These are phyloP conservation scores for Alligator mississippiensis DNA, from an alignment of 2,113 vertebrate genomes.

Conservation along the genomic window DNA sequence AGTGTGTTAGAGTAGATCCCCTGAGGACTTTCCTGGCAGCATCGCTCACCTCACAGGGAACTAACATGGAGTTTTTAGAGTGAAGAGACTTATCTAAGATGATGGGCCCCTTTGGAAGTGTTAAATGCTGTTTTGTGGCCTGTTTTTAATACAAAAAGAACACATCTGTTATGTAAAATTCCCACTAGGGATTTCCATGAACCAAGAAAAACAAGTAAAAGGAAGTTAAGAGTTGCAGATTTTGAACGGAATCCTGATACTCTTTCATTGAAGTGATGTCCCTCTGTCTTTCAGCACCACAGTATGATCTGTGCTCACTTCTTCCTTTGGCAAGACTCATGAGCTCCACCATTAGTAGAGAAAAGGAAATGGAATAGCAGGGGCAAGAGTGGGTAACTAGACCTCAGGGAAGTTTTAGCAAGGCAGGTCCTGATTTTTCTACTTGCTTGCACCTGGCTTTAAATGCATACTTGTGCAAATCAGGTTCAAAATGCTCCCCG, in stretches of 20 bases:
- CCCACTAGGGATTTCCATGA: constrained; percentile 19
- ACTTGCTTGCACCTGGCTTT: not conserved
- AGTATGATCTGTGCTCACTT: not conserved
- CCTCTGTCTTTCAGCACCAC: constrained; percentile 48
- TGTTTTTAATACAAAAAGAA: constrained; percentile 11
- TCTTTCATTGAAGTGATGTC: constrained; percentile 39
- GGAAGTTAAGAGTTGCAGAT: constrained; percentile 24
- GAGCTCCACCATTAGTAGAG: constrained; percentile 28
- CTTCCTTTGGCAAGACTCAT: constrained; percentile 10
- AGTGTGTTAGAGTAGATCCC: not conserved
- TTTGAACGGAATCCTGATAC: constrained; percentile 64
- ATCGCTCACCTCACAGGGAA: not conserved
- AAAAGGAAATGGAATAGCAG: not conserved
- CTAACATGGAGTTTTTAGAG: not conserved
- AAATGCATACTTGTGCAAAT: accelerated
- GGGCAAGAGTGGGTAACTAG: not conserved
- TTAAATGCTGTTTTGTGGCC: constrained; percentile 6
- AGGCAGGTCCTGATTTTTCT: not conserved
- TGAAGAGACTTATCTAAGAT: constrained; percentile 10
- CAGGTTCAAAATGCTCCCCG: too few relatives aligned
- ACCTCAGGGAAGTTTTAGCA: not conserved
- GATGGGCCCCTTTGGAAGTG: constrained; percentile 29
- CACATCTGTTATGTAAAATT: constrained; percentile 38
- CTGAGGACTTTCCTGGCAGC: not conserved
- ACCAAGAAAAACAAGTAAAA: constrained; percentile 60